A percentile compares a stretch with the other conserved stretches of the same genome.
phyloP scores from a whole-genome alignment of 2,888 invertebrate genomes.

The Limnephilus marmoratus region DNA sequence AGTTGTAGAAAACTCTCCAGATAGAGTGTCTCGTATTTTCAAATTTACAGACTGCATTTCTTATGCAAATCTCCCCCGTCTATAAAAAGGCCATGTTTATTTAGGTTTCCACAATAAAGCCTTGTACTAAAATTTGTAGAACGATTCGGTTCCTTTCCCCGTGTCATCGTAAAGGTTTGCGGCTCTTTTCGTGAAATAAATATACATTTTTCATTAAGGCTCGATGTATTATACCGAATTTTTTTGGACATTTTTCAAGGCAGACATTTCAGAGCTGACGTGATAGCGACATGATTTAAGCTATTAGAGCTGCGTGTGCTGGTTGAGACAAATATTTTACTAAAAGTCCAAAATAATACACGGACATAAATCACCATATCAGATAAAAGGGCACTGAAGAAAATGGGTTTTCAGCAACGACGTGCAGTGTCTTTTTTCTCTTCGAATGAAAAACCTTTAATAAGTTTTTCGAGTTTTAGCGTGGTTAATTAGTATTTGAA shows the following conservation, averaged over 20 bases:
- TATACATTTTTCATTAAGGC: constrained; percentile 7
- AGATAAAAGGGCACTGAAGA: not conserved
- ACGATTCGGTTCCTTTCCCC: not conserved
- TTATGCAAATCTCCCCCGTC: constrained; percentile 52
- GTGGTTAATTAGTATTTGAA: not conserved
- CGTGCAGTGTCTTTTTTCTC: not conserved
- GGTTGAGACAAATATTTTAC: not conserved
- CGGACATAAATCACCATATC: not conserved
- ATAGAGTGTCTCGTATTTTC: constrained; percentile 51
- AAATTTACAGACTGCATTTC: constrained; percentile 51
- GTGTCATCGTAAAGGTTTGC: not conserved
- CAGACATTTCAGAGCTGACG: not conserved
- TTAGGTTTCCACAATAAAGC: constrained; percentile 46
- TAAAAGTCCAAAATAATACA: not conserved
- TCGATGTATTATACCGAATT: not conserved
- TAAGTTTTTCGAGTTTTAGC: not conserved
- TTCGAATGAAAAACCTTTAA: not conserved
- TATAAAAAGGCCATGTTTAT: constrained; percentile 42
- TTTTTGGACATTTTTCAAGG: not conserved
- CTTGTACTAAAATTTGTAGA: constrained; percentile 12
- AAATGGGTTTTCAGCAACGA: not conserved
- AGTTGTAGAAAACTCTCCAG: constrained; percentile 37
- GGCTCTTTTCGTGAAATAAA: not conserved
- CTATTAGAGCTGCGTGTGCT: not conserved
- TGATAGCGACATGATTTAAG: not conserved